Evolutionary conservation across 2,113 vertebrate species (phyloP).

Genomic region (Amia ocellicauda): DNA sequence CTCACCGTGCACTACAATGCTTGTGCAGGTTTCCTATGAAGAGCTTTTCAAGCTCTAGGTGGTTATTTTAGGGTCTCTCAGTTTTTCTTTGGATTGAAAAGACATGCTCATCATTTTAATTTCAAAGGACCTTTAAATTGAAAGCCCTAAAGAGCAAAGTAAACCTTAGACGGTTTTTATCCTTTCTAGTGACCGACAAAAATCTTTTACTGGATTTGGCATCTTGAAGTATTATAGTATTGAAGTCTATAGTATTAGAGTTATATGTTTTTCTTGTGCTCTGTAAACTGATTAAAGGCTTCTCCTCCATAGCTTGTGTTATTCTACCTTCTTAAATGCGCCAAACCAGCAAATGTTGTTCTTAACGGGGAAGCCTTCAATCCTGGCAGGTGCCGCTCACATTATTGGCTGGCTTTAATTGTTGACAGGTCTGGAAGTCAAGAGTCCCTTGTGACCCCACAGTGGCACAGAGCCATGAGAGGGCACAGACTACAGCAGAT

Average conservation of each 20-base stretch:
- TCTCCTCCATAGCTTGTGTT: conserved; percentile 15
- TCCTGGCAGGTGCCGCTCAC: conserved; percentile 3
- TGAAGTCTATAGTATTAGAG: neutral
- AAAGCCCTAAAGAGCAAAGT: too few relatives aligned
- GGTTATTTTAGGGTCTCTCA: neutral
- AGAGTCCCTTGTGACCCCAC: conserved; percentile 20
- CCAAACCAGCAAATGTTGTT: conserved; percentile 14
- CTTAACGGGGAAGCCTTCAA: neutral
- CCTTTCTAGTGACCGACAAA: neutral
- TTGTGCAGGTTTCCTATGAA: too few relatives aligned
- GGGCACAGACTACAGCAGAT: too few relatives aligned
- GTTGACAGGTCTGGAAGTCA: conserved; percentile 33
- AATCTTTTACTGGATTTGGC: neutral
- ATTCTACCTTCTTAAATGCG: conserved; percentile 21
- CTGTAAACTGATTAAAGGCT: conserved; percentile 28
- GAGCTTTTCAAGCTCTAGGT: too few relatives aligned
- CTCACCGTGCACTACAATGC: too few relatives aligned
- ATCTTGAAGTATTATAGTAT: neutral
- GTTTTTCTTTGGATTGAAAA: neutral
- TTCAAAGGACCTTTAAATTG: neutral
- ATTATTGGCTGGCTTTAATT: conserved; percentile 25
- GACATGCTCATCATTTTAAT: too few relatives aligned
- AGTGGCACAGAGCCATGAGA: neutral
- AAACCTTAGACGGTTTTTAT: too few relatives aligned
- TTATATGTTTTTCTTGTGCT: conserved; percentile 22